Base-by-base conservation (phyloP, 1,140 invertebrate genomes). In the Glossosoma conforme region DNA sequence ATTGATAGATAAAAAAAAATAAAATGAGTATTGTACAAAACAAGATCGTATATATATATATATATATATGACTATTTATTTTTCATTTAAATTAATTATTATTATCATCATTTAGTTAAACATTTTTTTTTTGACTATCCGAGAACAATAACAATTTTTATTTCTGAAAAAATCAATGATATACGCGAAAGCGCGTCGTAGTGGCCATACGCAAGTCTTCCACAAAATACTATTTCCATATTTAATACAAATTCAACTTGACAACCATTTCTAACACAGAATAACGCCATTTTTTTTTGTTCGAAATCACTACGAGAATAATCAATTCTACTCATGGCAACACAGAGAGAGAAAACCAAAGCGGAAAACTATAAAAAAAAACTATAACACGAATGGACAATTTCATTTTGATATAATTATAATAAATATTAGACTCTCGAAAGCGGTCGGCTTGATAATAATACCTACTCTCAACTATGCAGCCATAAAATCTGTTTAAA, bases 231-330 rank as follows among this genome's bases (percentile, higher is more conserved):
- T 52, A 41, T 55, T 56, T 48, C 44, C 17, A 52, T 50, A 47
- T 45, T 41, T 43, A n/a, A 48, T 51, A 56, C 52, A 47, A 24
- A 38, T 41, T 44, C 52, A 58, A 58, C 45, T 38, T 47, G 56
- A 58, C 56, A 58, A 58, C 56, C 56, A 54, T 58, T 54, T 49
- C 52, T 58, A 58, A 58, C 56, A 58, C 56, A 54, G 56, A 58
- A 50, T 54, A 51, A 50, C 50, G 44, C 50, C 38, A n/a, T 52
- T 52, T 38, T 44, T 51, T 38, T 49, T 49, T 21, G 13, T 21
- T 51, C 48, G 13, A 37, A 33, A 42, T 36, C 18, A 25, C 43
- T 52, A 44, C 50, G 40, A 42, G 35, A 28, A 54, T 36, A 37
- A 36, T 40, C 45, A 33, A 37, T 15, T 45, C 43, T 45, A 45